Evolutionary conservation across 2,888 invertebrate genomes (phyloP), one percentile per base, ranked within the genome.

Genomic region (Neoscelio sp.): DNA sequence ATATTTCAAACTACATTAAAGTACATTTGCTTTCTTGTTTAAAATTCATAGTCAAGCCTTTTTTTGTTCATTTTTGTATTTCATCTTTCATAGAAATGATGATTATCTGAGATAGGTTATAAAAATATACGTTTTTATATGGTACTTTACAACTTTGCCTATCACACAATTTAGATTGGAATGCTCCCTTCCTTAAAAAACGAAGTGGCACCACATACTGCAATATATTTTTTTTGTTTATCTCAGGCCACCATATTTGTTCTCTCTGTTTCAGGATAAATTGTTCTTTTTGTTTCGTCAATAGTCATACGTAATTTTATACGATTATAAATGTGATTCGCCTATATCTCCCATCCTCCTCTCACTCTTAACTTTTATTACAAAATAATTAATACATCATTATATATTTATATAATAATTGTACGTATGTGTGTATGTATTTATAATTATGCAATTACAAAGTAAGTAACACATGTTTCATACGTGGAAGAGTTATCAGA

Each of bases 51-150:
- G 35, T 71, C 48, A 62, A 73, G 65, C 58, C 54, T 52, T 73
- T 60, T 46, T 74, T 64, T 42, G 44, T 60, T 20, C 8, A 13
- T 78, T 67, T 62, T 48, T 54, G 58, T 50, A 78, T 46, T 71
- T 60, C 54, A 60, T 67, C 52, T 60, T 58, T 71, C 65, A 60
- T 78, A 79, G 74, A 79, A 75, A 79, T 38, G 70, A 79, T 70
- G 79, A 79, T 79, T 79, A 73, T 65, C 64, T 64, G 74, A 74
- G 68, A 79, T 65, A 70, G 74, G 30, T 79, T 79, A 79, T 79
- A 79, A 79, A 79, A 79, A 74, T 78, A 78, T 74, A 78, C 58
- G 30, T 64, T 78, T 76, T 78, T 78, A 62, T 56, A 60, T 65
- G 58, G 56, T 79, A 73, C 75, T 75, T 78, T 75, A 79, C 70